phyloP scores from a whole-genome alignment of 2,797 vertebrate species.

The Pempheris klunzingeri region DNA sequence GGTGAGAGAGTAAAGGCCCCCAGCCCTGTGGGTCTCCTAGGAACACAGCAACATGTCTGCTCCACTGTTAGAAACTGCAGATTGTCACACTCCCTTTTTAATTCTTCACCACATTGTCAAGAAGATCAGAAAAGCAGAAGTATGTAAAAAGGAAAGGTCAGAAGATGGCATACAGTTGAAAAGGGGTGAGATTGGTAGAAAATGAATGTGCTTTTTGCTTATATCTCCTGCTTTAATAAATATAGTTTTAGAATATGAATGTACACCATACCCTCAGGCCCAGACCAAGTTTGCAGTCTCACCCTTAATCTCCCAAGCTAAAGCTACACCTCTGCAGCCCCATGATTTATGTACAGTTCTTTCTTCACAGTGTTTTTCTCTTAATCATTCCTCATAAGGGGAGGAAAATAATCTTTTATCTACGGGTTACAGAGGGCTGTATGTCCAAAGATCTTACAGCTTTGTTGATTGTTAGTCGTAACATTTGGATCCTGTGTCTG shows the following conservation, averaged over 20 bases:
- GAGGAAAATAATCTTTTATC: neutral
- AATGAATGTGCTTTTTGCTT: neutral
- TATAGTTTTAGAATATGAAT: neutral
- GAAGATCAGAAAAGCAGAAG: constrained; percentile 11
- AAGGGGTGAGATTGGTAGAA: neutral
- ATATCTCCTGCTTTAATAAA: neutral
- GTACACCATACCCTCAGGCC: neutral
- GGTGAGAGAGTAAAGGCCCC: constrained; percentile 21
- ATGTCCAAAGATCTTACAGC: neutral
- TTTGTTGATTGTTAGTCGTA: neutral
- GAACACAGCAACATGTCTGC: constrained; percentile 20
- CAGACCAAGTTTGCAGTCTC: neutral
- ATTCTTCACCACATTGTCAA: constrained; percentile 5
- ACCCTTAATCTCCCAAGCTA: neutral
- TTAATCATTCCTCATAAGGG: neutral
- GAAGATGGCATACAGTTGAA: neutral
- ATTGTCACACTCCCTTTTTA: constrained; percentile 23
- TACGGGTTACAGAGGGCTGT: neutral
- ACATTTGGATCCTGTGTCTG: neutral
- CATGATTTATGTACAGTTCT: neutral
- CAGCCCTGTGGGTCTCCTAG: constrained; percentile 10
- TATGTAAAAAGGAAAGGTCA: constrained; percentile 18
- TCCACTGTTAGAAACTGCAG: constrained; percentile 30
- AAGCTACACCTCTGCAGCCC: neutral
- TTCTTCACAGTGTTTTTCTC: neutral